A percentile compares a stretch with the other conserved stretches of the same genome.
These are phyloP conservation scores for Myotis findleyi DNA, from an alignment of 2,797 vertebrate genomes.

Conservation along the genomic window DNA sequence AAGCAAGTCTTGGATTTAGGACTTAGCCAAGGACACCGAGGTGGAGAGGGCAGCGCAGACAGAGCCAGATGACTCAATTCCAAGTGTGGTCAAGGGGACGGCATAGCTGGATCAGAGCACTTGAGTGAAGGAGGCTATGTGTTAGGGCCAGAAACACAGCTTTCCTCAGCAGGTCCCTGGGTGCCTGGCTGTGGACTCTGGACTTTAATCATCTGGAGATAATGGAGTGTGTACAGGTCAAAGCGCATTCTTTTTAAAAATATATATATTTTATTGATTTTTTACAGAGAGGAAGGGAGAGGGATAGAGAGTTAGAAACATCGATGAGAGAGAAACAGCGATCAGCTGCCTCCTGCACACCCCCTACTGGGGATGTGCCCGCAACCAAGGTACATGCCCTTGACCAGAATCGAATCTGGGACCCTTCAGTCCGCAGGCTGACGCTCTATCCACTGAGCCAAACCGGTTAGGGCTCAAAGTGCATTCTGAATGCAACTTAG, in stretches of 20 bases:
- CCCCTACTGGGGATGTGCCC: too few relatives aligned
- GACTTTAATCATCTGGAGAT: neutral
- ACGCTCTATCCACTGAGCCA: too few relatives aligned
- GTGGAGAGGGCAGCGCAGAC: neutral
- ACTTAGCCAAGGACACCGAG: neutral
- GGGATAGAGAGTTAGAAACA: too few relatives aligned
- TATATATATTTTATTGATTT: too few relatives aligned
- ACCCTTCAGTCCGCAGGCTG: too few relatives aligned
- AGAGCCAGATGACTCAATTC: neutral
- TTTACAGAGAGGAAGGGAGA: too few relatives aligned
- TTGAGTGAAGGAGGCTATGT: neutral
- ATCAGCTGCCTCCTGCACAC: too few relatives aligned
- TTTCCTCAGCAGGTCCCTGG: neutral
- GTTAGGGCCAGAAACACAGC: neutral
- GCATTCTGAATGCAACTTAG: neutral
- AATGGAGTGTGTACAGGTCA: neutral
- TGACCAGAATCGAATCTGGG: too few relatives aligned
- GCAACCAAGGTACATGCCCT: too few relatives aligned
- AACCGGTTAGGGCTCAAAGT: neutral
- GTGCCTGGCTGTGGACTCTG: neutral
- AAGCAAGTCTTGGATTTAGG: neutral
- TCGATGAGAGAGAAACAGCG: too few relatives aligned
- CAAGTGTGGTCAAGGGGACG: neutral
- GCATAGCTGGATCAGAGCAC: neutral
- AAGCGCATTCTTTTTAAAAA: neutral